Base-by-base conservation (phyloP, 2,113 vertebrate species). In the Austrofundulus limnaeus region DNA sequence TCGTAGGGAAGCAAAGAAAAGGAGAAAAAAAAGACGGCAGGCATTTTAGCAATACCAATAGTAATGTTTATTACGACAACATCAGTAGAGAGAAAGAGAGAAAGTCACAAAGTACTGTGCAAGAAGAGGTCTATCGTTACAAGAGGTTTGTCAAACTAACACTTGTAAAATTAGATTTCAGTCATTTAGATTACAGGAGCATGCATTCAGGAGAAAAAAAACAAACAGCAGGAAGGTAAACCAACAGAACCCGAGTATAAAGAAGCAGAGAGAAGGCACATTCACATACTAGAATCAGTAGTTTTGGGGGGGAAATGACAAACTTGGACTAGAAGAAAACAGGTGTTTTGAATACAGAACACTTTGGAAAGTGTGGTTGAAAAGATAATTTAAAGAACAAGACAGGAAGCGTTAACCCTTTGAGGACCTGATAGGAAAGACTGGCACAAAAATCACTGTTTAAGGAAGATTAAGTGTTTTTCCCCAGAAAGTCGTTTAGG, bases 41-140 rank as follows among this genome's bases (percentile, higher is more conserved):
- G 78, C 91, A 86, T 95, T 94, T 94, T 93, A 94, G 95, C 95
- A 95, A 95, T 94, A 95, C 93, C 94, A 97, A 96, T 92, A 89
- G 94, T 93, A 88, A 95, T 93, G 96, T 98, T 98, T 98, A 98
- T 98, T 98, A 95, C 94, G 91, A 95, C 94, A 95, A 93, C 92
- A 96, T 92, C 93, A 95, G 93, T 93, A 94, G 79, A 90, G 87
- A 91, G 88, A 90, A 75, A 90, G 85, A 90, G 88, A 91, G 80
- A 89, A 71, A 91, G 78, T 96, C 93, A 97, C 94, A 95, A 96
- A 93, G 88, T 88, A 89, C 82, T 87, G 87, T 88, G 93, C 15
- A 23, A 94, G 92, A 93, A 94, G 92, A 94, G 80, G 79, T 85
- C 84, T 91, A 93, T 91, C 87, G 82, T 92, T 95, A 97, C 95